Evolutionary conservation across 2,797 vertebrate species (phyloP).

Genomic region (Silurus aristotelis): DNA sequence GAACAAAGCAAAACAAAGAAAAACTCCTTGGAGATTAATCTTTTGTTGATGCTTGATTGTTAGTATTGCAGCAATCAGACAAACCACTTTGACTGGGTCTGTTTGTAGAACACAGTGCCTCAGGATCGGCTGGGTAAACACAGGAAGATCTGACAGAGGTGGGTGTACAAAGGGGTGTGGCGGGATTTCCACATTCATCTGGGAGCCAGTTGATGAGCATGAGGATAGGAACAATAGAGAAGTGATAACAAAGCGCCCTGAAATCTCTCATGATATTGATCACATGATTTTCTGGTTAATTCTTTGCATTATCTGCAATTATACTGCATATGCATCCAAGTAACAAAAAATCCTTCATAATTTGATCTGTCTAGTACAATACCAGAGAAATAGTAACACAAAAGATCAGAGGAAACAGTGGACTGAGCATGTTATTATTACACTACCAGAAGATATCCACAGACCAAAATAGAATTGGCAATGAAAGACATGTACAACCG

Average conservation of each 20-base stretch:
- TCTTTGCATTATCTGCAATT: slow-evolving; percentile 13
- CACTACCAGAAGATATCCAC: slow-evolving; percentile 49
- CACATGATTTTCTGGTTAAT: slow-evolving; percentile 15
- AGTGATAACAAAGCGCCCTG: background rate
- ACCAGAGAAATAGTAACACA: slow-evolving; percentile 3
- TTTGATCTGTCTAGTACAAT: too few relatives aligned
- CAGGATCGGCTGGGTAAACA: slow-evolving; percentile 42
- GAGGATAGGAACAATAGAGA: slow-evolving; percentile 28
- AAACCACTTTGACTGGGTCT: slow-evolving; percentile 46
- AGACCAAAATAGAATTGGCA: slow-evolving; percentile 14
- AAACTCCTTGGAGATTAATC: slow-evolving; percentile 43
- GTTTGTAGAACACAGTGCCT: slow-evolving; percentile 45
- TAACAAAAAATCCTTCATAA: too few relatives aligned
- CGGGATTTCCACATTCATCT: slow-evolving; percentile 41
- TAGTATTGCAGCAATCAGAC: slow-evolving; percentile 38
- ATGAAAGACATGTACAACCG: background rate
- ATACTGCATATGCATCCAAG: too few relatives aligned
- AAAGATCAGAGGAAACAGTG: slow-evolving; percentile 17
- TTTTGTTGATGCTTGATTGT: slow-evolving; percentile 45
- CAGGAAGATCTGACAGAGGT: slow-evolving; percentile 37
- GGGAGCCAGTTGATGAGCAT: slow-evolving; percentile 29
- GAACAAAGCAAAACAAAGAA: slow-evolving; percentile 41
- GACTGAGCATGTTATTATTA: slow-evolving; percentile 42
- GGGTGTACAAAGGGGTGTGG: slow-evolving; percentile 35
- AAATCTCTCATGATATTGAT: slow-evolving; percentile 14